Conservation (phyloP, 2,113 vertebrate species). For the Otocyon megalotis region DNA sequence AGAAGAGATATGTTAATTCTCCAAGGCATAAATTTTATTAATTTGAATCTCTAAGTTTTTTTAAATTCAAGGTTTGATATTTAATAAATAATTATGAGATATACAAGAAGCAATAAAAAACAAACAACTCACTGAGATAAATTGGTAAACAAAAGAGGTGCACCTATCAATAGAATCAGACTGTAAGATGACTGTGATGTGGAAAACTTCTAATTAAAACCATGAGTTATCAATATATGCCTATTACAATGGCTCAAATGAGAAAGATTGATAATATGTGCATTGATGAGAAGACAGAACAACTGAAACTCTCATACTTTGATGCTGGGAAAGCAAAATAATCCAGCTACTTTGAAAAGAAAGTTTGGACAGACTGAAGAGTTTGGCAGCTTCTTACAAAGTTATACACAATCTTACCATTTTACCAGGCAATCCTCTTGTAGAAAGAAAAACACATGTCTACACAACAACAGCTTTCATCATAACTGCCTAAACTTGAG, state of each 20-base stretch:
- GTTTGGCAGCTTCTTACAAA: background rate
- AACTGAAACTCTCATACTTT: background rate
- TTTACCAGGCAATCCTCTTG: background rate
- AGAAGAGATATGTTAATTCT: background rate
- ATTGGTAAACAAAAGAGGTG: background rate
- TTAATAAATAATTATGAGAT: background rate
- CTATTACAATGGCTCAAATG: background rate
- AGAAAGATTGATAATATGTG: background rate
- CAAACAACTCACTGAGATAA: background rate
- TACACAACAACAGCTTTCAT: background rate
- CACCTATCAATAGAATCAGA: background rate
- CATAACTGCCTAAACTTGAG: background rate
- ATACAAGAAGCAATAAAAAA: background rate
- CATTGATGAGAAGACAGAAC: background rate
- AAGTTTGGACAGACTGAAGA: background rate
- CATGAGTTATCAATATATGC: background rate
- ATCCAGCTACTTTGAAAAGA: background rate
- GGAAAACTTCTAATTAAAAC: background rate
- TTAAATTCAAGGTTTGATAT: background rate
- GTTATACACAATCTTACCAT: background rate
- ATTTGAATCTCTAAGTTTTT: background rate
- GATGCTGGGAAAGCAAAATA: background rate
- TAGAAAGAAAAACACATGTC: background rate
- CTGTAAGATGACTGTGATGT: background rate
- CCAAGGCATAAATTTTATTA: background rate